Evolutionary conservation across 2,888 invertebrate species (phyloP), one percentile per base, ranked within the genome.

Genomic region (Pachydiplax longipennis): DNA sequence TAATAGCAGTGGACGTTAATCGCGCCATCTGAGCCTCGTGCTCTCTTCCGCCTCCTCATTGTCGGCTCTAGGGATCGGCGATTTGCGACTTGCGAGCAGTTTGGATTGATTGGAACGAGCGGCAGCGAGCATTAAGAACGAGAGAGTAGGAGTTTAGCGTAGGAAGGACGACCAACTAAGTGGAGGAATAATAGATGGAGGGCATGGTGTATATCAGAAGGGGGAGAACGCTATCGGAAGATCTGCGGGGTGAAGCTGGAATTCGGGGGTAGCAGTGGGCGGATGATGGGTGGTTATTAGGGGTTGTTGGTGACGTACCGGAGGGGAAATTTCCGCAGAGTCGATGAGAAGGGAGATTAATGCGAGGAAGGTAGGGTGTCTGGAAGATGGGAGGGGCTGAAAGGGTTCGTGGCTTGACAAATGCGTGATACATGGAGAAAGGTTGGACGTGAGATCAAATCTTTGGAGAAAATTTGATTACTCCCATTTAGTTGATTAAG

Each of bases 331-430:
- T 53, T 58, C 40, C 37, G 87, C 40, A 15, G 31, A 37, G 61
- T 87, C 87, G 87, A 87, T 87, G 87, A 87, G 87, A 61, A n/a
- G 87, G 87, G 87, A 87, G 87, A 87, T 87, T 87, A 87, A 87
- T 87, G 87, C 37, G 61, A 61, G 87, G 81, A 81, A 40, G 87
- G 87, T 58, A 61, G 58, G 73, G 73, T 73, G 25, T 73, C 73
- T 73, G 58, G 35, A 61, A 61, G 61, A 35, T 37, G 4, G 22
- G 87, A n/a, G 22, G 87, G 2, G 35, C 87, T 18, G 58, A 87
- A 87, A 87, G 87, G 87, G 61, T 87, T 61, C 48, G 73, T 73
- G 73, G 73, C 73, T 73, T 73, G 87, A 40, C 37, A 18, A 58
- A 83, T 44, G 83, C 83, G 87, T 87, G 87, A 65, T 87, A 61